Base-by-base conservation (phyloP, 1,140 invertebrate genomes). In the Ceratosolen fusciceps region DNA sequence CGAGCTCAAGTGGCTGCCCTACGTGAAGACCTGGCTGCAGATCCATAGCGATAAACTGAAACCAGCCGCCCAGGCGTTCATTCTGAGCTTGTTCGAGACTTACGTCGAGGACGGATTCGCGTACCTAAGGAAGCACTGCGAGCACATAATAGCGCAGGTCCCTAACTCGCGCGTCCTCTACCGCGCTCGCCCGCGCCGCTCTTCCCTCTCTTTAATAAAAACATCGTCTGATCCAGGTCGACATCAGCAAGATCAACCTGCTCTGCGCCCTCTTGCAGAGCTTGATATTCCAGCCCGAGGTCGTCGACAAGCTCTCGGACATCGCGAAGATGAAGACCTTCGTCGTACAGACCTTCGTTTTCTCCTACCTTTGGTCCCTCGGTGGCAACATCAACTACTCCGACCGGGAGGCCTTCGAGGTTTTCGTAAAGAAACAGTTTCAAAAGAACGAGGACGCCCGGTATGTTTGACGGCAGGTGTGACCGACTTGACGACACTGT, bases 1-100 rank as follows among this genome's bases (percentile, higher is more conserved):
- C 0, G 94, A 96, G 82, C 87, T 97, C 5, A 96, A 95, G 54
- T 96, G 95, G 95, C 86, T 93, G 29, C 96, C 96, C 0, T 91
- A 95, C 10, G 92, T 98, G 3, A 94, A 93, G 81, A 95, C 95
- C 1, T 98, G 96, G 96, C 83, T 95, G 83, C 92, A 89, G 85
- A 93, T 83, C 88, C 89, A 91, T 82, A 90, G 92, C 47, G 90
- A 92, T 1, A 87, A 87, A 2, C 88, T 93, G 56, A 84, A 94
- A 26, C 91, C 89, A 60, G 85, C 91, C 0, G 84, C 93, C 67
- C 91, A 90, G 43, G 87, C 92, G 3, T 92, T 92, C 58, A 82
- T 95, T 0, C 83, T 93, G 12, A 84, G 91, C 1, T 84, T 96
- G 12, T 96, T 96, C 83, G 84, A 91, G 1, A 90, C 85, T 68